These are phyloP conservation scores for Meleagris gallopavo DNA, from an alignment of 2,113 vertebrate species.

Conservation along the genomic window DNA sequence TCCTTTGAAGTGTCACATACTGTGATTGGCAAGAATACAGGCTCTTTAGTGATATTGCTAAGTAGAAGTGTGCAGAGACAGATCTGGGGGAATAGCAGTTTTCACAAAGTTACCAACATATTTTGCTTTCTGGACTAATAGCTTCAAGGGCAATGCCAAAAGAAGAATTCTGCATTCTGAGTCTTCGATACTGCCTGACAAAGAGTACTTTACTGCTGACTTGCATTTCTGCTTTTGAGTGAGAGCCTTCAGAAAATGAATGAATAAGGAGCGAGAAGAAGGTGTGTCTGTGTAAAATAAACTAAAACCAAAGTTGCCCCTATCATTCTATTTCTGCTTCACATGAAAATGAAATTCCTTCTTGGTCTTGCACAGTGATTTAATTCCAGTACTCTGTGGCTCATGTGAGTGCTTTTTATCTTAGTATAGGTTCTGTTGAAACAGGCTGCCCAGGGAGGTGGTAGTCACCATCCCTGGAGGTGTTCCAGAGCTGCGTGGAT, in stretches of 20 bases:
- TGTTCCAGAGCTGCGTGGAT: no score
- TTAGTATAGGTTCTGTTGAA: not conserved
- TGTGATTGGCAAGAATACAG: not conserved
- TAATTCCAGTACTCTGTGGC: not conserved
- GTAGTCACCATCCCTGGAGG: no score
- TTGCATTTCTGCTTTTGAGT: not conserved
- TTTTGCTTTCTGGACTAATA: not conserved
- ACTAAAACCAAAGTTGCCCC: not conserved
- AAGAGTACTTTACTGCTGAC: not conserved
- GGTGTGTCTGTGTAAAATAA: not conserved
- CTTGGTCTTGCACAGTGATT: not conserved
- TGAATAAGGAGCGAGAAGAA: not conserved
- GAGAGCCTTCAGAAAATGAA: not conserved
- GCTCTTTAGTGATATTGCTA: not conserved
- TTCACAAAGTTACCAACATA: not conserved
- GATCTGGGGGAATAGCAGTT: not conserved
- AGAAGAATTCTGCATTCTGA: not conserved
- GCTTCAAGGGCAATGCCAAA: not conserved
- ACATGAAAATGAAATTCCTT: not conserved
- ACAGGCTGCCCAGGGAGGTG: no score
- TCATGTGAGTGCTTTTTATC: not conserved
- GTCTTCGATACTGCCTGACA: not conserved
- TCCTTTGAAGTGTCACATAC: not conserved
- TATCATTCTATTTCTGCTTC: not conserved
- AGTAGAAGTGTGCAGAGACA: not conserved